A percentile compares a stretch with the other conserved stretches of the same genome.
These are phyloP conservation scores for Drosophila kurseongensis DNA, from an alignment of 1,140 invertebrate species.

Conservation along the genomic window DNA sequence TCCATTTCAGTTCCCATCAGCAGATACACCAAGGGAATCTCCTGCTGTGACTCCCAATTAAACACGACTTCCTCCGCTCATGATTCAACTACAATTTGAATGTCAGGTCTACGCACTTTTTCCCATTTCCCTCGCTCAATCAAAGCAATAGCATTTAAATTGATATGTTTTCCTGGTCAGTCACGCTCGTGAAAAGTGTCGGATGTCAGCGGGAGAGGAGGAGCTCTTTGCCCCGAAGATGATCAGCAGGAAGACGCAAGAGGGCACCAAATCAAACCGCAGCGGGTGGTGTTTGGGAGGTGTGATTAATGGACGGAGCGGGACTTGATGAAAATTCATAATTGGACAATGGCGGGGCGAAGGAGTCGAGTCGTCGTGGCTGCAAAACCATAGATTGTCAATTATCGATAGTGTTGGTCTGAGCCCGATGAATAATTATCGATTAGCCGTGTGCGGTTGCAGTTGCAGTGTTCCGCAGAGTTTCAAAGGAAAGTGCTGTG, in stretches of 20 bases:
- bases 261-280: slow-evolving; percentile 39
- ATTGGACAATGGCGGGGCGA: slow-evolving; percentile 25
- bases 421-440: slow-evolving; percentile 79
- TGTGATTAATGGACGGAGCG: slow-evolving; percentile 40
- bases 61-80: slow-evolving; percentile 28
- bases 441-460: slow-evolving; percentile 63
- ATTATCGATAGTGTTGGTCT: slow-evolving; percentile 76
- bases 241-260: slow-evolving; percentile 29
- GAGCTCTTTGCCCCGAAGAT: slow-evolving; percentile 9
- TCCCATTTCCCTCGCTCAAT: slow-evolving; percentile 15
- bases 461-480: slow-evolving; percentile 7
- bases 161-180: slow-evolving; percentile 47
- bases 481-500: slow-evolving; percentile 27
- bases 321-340: slow-evolving; percentile 48
- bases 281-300: slow-evolving; percentile 35
- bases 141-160: slow-evolving; percentile 41
- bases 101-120: slow-evolving; percentile 29
- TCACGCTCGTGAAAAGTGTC: slow-evolving; percentile 37
- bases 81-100: slow-evolving; percentile 24
- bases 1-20: not conserved
- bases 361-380: slow-evolving; percentile 7
- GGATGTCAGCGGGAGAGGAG: slow-evolving; percentile 26
- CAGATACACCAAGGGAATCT: not conserved
- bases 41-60: slow-evolving; percentile 24
- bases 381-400: slow-evolving; percentile 65